phyloP scores from a whole-genome alignment of 2,888 invertebrate genomes.

The Nomada fabriciana region DNA sequence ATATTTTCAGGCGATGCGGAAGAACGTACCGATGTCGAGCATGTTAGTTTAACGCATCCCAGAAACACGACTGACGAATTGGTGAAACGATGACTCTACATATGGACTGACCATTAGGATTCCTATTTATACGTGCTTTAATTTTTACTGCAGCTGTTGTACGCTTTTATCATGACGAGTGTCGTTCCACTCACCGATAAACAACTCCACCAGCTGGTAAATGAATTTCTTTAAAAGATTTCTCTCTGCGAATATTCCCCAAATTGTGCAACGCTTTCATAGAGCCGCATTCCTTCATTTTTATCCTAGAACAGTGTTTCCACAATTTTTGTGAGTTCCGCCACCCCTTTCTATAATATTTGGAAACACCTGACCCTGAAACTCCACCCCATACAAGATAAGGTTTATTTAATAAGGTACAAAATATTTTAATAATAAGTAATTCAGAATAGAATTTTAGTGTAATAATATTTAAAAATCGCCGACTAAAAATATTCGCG shows the following conservation, averaged over 20 bases:
- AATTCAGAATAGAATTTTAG: no score
- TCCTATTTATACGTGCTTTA: conserved; percentile 57
- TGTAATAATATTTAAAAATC: no score
- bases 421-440: no score
- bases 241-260: neutral
- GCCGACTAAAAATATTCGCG: no score
- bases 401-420: no score
- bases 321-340: no score
- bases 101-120: conserved; percentile 50
- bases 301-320: no score
- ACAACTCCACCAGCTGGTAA: conserved; percentile 85
- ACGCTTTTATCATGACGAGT: conserved; percentile 80
- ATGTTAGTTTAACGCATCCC: conserved; percentile 46
- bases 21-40: conserved; percentile 17
- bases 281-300: neutral
- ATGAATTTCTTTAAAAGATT: neutral
- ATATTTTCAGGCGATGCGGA: conserved; percentile 41
- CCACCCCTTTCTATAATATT: no score
- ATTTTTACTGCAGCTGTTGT: conserved; percentile 71
- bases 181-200: conserved; percentile 84
- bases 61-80: conserved; percentile 50
- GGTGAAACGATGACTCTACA: conserved; percentile 48
- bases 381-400: no score
- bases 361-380: no score
- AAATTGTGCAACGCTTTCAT: conserved; percentile 9